phyloP scores from a whole-genome alignment of 2,113 vertebrate genomes.

The Limnothrissa miodon region DNA sequence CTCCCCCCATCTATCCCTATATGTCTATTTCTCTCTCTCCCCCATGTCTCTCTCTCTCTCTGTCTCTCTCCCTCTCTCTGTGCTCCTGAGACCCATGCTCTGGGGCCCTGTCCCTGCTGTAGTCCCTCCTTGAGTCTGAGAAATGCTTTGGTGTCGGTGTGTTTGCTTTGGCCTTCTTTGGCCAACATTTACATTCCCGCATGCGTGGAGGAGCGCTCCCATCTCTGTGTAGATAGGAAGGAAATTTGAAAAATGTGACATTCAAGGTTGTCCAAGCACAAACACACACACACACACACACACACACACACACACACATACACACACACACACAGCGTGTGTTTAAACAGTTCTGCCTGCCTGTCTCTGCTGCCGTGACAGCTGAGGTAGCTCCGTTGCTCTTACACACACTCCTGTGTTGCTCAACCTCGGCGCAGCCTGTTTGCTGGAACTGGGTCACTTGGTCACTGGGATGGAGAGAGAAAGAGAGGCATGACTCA shows the following conservation, averaged over 20 bases:
- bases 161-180: background rate
- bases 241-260: background rate
- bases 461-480: conserved; percentile 8
- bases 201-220: background rate
- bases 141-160: background rate
- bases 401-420: background rate
- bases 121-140: background rate
- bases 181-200: background rate
- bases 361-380: background rate
- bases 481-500: conserved; percentile 15
- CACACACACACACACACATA: conserved; percentile 5
- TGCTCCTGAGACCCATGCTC: background rate
- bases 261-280: background rate
- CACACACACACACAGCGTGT: background rate
- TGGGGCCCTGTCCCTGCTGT: background rate
- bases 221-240: background rate
- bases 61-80: background rate
- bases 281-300: too few species aligned
- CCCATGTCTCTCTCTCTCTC: too few species aligned
- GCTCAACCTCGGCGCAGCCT: background rate
- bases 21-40: background rate
- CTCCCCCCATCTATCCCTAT: background rate
- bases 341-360: background rate
- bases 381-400: background rate
- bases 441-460: conserved; percentile 17